Conservation (phyloP, 2,888 invertebrate genomes). For the Dolomedes plantarius region DNA sequence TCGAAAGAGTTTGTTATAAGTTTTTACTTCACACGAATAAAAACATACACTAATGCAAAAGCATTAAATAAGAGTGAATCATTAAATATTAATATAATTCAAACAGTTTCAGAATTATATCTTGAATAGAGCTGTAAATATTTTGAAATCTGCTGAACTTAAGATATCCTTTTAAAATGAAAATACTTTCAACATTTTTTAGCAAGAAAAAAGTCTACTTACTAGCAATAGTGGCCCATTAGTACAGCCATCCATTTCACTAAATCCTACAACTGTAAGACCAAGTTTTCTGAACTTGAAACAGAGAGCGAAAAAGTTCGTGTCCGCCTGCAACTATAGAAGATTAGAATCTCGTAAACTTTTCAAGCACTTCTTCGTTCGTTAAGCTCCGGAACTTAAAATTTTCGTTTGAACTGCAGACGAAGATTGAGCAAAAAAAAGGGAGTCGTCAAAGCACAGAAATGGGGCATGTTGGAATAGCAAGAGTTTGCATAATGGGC, state of each 20-base stretch:
- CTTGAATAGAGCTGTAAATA: neutral
- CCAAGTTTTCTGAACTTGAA: constrained; percentile 60
- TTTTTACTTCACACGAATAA: too few relatives aligned
- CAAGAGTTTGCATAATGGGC: constrained; percentile 50
- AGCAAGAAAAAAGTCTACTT: constrained; percentile 22
- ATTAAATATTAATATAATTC: neutral
- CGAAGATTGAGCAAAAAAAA: constrained; percentile 44
- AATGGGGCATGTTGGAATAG: constrained; percentile 38
- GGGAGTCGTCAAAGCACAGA: constrained; percentile 28
- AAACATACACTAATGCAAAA: too few relatives aligned
- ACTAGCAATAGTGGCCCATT: constrained; percentile 40
- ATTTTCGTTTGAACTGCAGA: constrained; percentile 64
- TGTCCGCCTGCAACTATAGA: constrained; percentile 58
- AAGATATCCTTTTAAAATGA: neutral
- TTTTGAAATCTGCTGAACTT: neutral
- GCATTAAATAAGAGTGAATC: neutral
- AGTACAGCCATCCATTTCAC: constrained; percentile 56
- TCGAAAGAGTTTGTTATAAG: too few relatives aligned
- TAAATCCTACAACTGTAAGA: constrained; percentile 63
- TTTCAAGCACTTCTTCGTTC: constrained; percentile 62
- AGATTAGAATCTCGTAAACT: constrained; percentile 68
- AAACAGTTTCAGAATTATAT: neutral
- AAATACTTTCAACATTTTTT: constrained; percentile 6
- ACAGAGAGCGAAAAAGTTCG: constrained; percentile 34
- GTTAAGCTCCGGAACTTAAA: constrained; percentile 62